These are phyloP conservation scores for Microplitis manilae DNA, from an alignment of 2,888 invertebrate genomes.

Conservation along the genomic window DNA sequence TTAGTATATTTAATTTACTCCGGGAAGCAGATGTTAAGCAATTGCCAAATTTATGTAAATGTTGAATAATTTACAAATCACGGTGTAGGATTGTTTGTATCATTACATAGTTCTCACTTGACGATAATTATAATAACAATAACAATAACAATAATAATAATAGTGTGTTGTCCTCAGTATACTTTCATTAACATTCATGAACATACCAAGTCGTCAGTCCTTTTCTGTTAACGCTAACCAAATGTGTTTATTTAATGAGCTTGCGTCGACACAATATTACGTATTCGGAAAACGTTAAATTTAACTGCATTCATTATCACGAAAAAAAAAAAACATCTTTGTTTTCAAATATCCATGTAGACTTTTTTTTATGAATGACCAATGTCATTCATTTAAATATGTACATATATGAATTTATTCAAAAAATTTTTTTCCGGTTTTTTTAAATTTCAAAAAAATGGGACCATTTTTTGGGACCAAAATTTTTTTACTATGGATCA, in stretches of 20 bases:
- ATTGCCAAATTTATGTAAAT: constrained; percentile 66
- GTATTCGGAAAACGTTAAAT: not conserved
- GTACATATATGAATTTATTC: no score
- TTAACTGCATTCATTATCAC: no score
- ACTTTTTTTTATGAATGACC: no score
- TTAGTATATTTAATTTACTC: not conserved
- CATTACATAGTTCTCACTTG: no score
- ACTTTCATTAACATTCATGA: constrained; percentile 62
- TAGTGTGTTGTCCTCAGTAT: not conserved
- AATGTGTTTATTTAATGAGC: constrained; percentile 27
- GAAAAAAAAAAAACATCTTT: constrained; percentile 6
- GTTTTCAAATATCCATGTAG: no score
- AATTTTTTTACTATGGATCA: no score
- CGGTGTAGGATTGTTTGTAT: not conserved
- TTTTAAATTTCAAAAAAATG: no score
- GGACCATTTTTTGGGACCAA: no score
- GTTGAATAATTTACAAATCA: constrained; percentile 12
- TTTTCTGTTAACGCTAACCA: constrained; percentile 24
- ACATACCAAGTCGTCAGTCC: constrained; percentile 35
- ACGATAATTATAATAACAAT: no score
- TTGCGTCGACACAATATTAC: constrained; percentile 3
- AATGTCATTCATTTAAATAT: no score
- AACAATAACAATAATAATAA: no score
- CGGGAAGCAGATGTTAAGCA: constrained; percentile 43
- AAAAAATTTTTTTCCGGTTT: no score